Conservation (phyloP, 2,797 vertebrate genomes). For the Halcyon chelicuti region DNA sequence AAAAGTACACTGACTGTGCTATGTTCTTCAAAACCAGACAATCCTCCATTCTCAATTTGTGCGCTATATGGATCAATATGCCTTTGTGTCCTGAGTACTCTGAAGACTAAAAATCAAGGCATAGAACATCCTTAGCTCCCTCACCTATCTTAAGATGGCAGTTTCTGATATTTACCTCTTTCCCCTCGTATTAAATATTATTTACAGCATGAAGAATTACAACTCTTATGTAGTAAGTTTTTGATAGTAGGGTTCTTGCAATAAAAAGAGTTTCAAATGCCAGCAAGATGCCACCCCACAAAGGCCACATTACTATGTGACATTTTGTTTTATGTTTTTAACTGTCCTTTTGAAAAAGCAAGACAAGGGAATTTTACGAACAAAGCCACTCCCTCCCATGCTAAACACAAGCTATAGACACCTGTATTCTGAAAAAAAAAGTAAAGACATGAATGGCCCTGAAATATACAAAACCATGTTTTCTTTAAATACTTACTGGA, state of each 20-base stretch:
- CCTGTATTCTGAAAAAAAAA: background rate
- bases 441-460: background rate
- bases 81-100: background rate
- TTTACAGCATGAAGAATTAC: background rate
- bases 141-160: background rate
- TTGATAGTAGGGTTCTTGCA: background rate
- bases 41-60: background rate
- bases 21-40: background rate
- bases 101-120: background rate
- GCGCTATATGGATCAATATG: background rate
- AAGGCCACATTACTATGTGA: background rate
- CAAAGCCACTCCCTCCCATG: background rate
- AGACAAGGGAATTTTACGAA: background rate
- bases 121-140: background rate
- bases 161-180: background rate
- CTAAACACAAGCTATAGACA: background rate
- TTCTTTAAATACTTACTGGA: background rate
- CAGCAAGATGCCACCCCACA: background rate
- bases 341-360: background rate
- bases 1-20: background rate
- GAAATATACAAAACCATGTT: background rate
- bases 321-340: background rate
- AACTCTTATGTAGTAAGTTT: background rate
- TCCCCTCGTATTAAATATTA: background rate
- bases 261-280: background rate